Evolutionary conservation across 2,888 invertebrate species (phyloP), one percentile per base, ranked within the genome.

Genomic region (Altica lythri): DNA sequence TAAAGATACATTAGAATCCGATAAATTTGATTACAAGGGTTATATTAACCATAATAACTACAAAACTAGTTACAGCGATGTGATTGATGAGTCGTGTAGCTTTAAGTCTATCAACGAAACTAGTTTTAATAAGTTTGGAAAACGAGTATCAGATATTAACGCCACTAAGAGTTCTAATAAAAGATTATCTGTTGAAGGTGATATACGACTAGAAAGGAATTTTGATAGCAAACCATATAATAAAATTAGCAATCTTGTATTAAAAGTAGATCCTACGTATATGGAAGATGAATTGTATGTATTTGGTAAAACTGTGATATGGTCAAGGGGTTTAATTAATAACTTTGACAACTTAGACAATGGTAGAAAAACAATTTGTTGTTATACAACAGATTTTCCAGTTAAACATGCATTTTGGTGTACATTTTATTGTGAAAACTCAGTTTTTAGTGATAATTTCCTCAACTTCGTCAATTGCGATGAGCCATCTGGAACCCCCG

Each of bases 241-340:
- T 47, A 50, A 53, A 47, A 25, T 16, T 16, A 44, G 32, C 14
- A 42, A 18, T 34, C 57, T 61, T 27, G 38, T 25, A 35, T 59
- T 62, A 8, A 67, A 64, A 58, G 30, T 57, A 16, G 57, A 62
- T 43, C 57, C 62, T 62, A 72, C 77, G 43, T 76, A 68, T 81
- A 84, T 72, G 65, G 94, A 94, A 75, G 94, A 95, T 72, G 95
- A 95, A 72, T 77, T 95, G 46, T 95, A 93, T 80, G 84, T 91
- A 1, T 88, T 86, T 66, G 92, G 89, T 1, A 85, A 89, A 69
- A 89, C 90, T 12, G 93, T 91, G 2, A 83, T 95, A 22, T 92
- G 91, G 89, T 88, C 85, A 6, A 81, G 81, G 79, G 86, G 84
- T 10, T 69, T 83, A 29, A 74, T 81, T 9, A 83, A 81, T 48